Evolutionary conservation across 2,113 vertebrate species (phyloP), one percentile per base, ranked within the genome.

Genomic region (Crocuta crocuta): DNA sequence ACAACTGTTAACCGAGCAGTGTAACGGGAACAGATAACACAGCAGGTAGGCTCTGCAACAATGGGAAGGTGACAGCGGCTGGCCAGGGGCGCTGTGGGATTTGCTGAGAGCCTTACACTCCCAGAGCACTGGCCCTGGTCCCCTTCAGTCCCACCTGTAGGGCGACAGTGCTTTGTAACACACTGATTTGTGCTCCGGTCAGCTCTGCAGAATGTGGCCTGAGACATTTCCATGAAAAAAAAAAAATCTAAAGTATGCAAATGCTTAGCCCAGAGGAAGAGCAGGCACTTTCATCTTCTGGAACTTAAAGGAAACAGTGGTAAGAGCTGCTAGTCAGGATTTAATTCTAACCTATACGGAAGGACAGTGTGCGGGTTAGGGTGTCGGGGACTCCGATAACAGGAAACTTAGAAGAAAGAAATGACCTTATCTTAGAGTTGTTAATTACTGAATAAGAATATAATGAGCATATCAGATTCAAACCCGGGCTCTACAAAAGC

Each of bases 191-290:
- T 45, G 63, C 16, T 79, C 3, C 0, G 66, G 66, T 86, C 71
- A 88, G 65, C 33, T 85, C 33, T 89, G 23, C 45, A 48, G 35
- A 96, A 53, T n/a, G 28, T 12, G 43, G 48, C 50, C 68, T 87
- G 50, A 85, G 50, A 93, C 48, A 94, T 90, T 94, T 84, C 55
- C 17, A 55, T 43, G 81, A 88, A 89, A 92, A 58, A 91, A 84
- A 70, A 89, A 76, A 89, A 48, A 82, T 48, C 76, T 83, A 26
- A 97, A 81, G 19, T 91, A 96, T 95, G 94, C 82, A 97, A 97
- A 96, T 95, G 24, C 2, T 91, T 85, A 93, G 94, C 86, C 76
- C 65, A 94, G 68, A 96, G 89, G 94, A 95, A 97, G 65, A 93
- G 35, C 76, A 74, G 70, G 63, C 33, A 91, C 81, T 95, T 97